Conservation (phyloP, 2,113 vertebrate genomes). For the Semnornis frantzii region DNA sequence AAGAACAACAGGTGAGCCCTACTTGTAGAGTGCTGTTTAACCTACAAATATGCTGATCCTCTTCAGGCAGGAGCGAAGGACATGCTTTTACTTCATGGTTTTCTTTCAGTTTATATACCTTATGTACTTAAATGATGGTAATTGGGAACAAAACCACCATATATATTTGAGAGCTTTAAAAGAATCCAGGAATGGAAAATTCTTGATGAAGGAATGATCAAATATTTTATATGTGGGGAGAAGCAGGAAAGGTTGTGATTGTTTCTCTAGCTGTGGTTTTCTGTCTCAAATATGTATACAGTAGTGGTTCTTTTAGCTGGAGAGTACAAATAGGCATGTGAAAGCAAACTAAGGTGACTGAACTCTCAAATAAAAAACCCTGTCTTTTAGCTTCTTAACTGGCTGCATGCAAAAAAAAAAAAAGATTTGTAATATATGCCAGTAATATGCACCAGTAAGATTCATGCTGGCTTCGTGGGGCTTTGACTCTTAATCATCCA, state of each 20-base stretch:
- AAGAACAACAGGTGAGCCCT: not conserved
- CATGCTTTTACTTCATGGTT: not conserved
- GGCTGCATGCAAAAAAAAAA: not conserved
- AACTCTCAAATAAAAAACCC: not conserved
- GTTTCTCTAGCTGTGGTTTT: not conserved
- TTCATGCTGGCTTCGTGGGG: not conserved
- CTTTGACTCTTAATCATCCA: not conserved
- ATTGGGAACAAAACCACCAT: not conserved
- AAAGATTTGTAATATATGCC: not conserved
- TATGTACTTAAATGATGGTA: not conserved
- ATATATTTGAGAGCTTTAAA: not conserved
- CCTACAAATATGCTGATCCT: not conserved
- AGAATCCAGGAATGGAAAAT: not conserved
- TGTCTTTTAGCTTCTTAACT: not conserved
- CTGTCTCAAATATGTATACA: not conserved
- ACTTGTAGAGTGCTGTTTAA: not conserved
- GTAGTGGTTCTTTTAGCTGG: not conserved
- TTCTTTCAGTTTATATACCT: not conserved
- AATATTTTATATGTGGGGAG: not conserved
- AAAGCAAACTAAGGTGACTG: not conserved
- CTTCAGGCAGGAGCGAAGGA: not conserved
- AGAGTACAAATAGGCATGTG: not conserved
- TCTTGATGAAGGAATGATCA: not conserved
- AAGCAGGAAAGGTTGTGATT: not conserved
- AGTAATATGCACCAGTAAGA: not conserved